Evolutionary conservation across 2,797 vertebrate species (phyloP).

Genomic region (Rallus crepitans): DNA sequence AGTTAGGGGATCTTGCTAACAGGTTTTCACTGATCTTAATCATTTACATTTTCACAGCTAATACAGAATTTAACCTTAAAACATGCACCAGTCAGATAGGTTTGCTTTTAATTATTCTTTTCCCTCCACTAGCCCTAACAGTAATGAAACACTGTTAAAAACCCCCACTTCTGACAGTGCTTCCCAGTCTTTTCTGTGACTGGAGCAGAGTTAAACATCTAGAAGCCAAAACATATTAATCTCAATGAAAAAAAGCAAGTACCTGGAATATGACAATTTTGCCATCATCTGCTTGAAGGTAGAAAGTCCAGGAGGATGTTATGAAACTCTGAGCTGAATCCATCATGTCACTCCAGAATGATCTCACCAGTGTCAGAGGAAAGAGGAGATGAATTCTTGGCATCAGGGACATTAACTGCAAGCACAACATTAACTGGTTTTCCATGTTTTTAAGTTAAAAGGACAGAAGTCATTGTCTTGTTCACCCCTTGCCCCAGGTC

Average conservation of each 20-base stretch:
- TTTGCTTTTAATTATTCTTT: background rate
- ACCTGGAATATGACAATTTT: conserved; percentile 98
- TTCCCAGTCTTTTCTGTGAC: background rate
- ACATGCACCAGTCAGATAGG: background rate
- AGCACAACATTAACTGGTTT: conserved; percentile 1
- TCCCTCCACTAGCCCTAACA: background rate
- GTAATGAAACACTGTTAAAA: background rate
- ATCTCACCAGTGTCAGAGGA: conserved; percentile 91
- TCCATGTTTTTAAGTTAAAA: background rate
- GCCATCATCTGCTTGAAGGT: conserved; percentile 96
- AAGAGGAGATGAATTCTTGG: conserved; percentile 95
- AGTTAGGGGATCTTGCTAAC: conserved; percentile 41
- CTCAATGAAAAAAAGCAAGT: background rate
- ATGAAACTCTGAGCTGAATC: conserved; percentile 95
- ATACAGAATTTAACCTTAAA: background rate
- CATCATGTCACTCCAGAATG: conserved; percentile 95
- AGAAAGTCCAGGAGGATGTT: conserved; percentile 96
- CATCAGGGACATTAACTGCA: conserved; percentile 93
- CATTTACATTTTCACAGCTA: conserved; percentile 38
- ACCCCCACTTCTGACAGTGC: background rate
- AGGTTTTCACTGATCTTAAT: background rate
- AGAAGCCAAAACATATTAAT: background rate
- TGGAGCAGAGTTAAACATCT: background rate
- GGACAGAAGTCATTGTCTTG: background rate
- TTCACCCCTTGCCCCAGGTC: background rate